Conservation (phyloP, 64 coral and sea anemone species). For the Montipora foliosa region DNA sequence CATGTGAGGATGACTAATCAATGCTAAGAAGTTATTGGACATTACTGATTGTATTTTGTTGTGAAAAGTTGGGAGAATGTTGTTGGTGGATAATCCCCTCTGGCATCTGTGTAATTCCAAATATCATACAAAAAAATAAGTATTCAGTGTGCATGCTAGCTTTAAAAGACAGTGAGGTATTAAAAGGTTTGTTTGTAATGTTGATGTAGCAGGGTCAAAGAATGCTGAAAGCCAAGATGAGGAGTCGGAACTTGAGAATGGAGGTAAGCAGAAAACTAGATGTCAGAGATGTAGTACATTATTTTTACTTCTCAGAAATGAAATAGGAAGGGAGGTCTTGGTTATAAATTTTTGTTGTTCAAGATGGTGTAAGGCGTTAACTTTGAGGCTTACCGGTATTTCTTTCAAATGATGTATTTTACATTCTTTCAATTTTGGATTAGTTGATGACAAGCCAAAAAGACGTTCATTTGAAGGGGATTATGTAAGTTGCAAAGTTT, state of each 20-base stretch:
- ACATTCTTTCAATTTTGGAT: background rate
- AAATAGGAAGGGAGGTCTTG: background rate
- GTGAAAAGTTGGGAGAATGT: no score
- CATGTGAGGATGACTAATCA: background rate
- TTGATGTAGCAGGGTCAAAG: background rate
- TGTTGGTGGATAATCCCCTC: no score
- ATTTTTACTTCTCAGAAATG: no score
- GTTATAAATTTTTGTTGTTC: background rate
- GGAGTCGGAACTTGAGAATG: background rate
- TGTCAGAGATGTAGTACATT: no score
- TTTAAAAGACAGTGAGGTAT: background rate
- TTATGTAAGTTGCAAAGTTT: slow-evolving; percentile 6
- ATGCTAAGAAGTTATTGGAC: background rate
- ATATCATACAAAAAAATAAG: no score
- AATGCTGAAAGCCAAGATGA: slow-evolving; percentile 29
- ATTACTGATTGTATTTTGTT: no score
- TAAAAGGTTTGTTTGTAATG: background rate
- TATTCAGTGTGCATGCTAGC: background rate
- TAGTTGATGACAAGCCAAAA: slow-evolving; percentile 26
- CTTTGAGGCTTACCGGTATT: background rate
- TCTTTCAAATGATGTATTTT: no score
- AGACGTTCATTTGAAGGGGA: slow-evolving; percentile 48
- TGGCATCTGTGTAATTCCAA: no score
- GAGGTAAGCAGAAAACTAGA: background rate
- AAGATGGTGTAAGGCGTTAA: no score